These are phyloP conservation scores for Pseudomyrmex sp. DNA, from an alignment of 1,140 invertebrate genomes.

Conservation along the genomic window DNA sequence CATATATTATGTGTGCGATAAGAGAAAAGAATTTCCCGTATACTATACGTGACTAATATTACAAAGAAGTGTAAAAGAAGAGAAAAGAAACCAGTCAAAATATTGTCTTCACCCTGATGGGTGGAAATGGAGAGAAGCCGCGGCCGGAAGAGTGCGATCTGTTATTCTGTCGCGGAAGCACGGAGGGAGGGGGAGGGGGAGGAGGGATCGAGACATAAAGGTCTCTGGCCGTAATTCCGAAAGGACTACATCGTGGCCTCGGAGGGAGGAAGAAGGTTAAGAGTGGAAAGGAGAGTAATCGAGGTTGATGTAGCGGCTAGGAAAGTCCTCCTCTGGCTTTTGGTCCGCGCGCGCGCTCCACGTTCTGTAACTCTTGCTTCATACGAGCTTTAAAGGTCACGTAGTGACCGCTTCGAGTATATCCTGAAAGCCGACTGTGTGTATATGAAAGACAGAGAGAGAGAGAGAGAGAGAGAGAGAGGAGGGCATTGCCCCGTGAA, in stretches of 20 bases:
- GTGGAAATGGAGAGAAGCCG: conserved; percentile 19
- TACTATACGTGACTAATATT: background rate
- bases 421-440: conserved; percentile 36
- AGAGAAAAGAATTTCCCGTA: background rate
- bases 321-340: conserved; percentile 30
- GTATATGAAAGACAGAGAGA: background rate
- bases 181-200: background rate
- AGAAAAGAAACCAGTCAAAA: background rate
- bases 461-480: background rate
- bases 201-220: conserved; percentile 34
- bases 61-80: background rate
- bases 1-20: background rate
- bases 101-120: conserved; percentile 18
- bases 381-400: conserved; percentile 47
- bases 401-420: conserved; percentile 44
- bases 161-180: conserved; percentile 53
- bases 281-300: conserved; percentile 47
- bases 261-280: conserved; percentile 14
- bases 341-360: conserved; percentile 16
- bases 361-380: conserved; percentile 52
- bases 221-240: conserved; percentile 44
- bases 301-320: conserved; percentile 52
- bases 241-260: conserved; percentile 24
- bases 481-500: background rate
- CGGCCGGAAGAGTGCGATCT: conserved; percentile 34